Conservation (phyloP, 2,888 invertebrate species). For the Phaonia tiefii region DNA sequence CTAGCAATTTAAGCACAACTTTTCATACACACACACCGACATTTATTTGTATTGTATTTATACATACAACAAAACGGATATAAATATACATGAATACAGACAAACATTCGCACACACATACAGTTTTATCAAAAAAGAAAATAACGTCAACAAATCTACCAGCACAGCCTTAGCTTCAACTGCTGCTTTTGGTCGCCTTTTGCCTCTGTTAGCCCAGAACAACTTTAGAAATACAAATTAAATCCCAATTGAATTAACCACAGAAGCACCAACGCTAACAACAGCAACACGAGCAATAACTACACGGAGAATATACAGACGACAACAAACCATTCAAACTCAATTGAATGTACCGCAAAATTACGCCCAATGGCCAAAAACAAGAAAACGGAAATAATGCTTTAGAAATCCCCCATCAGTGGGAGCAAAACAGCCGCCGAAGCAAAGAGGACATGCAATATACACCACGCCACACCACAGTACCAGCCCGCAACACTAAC, state of each 20-base stretch:
- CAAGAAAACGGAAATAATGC: constrained; percentile 43
- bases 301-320: too few relatives aligned
- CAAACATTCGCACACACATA: background rate
- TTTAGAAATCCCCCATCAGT: background rate
- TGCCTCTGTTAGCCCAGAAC: background rate
- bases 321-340: constrained; percentile 1
- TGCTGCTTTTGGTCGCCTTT: background rate
- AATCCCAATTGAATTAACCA: constrained; percentile 59
- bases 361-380: constrained; percentile 49
- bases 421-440: background rate
- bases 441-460: background rate
- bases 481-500: background rate
- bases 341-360: constrained; percentile 47
- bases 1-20: constrained; percentile 44
- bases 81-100: constrained; percentile 12
- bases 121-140: constrained; percentile 2
- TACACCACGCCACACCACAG: background rate
- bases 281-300: constrained; percentile 30
- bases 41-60: constrained; percentile 34
- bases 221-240: constrained; percentile 50
- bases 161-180: background rate
- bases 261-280: constrained; percentile 25
- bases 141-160: background rate
- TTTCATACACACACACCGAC: background rate
- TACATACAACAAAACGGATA: background rate